A percentile compares a stretch with the other conserved stretches of the same genome.
Evolutionary conservation across 2,113 vertebrate species (phyloP).

Genomic region (Spermophilus dauricus): DNA sequence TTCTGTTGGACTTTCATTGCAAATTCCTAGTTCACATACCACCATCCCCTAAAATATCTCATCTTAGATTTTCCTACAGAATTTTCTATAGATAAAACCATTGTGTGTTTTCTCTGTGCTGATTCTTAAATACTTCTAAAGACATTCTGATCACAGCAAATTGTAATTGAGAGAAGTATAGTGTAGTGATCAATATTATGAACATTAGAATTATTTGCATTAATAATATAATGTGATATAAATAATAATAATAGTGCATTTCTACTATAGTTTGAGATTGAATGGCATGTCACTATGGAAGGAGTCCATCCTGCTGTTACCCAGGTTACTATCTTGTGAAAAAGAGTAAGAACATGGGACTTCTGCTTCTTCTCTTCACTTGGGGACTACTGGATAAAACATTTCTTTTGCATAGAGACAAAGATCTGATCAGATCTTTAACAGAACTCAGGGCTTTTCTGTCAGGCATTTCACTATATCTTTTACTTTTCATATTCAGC

Average conservation of each 20-base stretch:
- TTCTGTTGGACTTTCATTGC: neutral
- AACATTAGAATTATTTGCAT: fast-evolving
- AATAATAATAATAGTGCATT: neutral
- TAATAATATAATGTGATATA: neutral
- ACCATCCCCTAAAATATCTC: neutral
- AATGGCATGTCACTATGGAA: neutral
- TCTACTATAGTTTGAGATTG: neutral
- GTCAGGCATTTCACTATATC: fast-evolving
- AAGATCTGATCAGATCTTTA: neutral
- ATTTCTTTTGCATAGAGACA: neutral
- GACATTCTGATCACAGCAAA: fast-evolving
- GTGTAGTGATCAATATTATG: neutral
- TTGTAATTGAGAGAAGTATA: neutral
- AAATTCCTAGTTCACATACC: neutral
- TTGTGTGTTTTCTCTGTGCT: neutral
- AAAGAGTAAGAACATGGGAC: neutral
- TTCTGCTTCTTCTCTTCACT: no score
- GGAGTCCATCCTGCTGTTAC: fast-evolving
- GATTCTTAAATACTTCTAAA: neutral
- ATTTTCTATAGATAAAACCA: neutral
- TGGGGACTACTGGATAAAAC: neutral
- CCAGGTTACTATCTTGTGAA: fast-evolving
- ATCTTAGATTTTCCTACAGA: neutral
- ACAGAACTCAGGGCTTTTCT: neutral
- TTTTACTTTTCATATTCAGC: fast-evolving